Conservation (phyloP, 2,888 invertebrate species). For the Nephrotoma appendiculata region DNA sequence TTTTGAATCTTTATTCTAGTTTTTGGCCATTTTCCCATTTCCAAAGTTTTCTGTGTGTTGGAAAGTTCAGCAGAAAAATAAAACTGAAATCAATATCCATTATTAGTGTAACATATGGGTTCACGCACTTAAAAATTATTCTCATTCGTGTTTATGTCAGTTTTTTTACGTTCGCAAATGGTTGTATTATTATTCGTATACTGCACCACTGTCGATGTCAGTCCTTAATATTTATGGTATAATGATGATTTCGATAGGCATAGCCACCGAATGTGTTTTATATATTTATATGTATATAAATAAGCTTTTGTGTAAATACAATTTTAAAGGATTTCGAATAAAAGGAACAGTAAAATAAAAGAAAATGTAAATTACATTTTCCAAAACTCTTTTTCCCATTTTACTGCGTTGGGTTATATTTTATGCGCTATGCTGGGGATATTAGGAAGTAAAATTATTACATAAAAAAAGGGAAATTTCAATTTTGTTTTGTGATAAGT, state of each 20-base stretch:
- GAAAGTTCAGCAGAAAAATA: not conserved
- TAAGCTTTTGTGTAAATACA: not conserved
- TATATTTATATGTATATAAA: not conserved
- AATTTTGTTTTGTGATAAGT: not conserved
- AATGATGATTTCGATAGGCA: not conserved
- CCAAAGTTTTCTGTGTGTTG: not conserved
- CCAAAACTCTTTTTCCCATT: not conserved
- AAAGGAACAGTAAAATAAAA: not conserved
- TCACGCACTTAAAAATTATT: not conserved
- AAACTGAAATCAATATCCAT: not conserved
- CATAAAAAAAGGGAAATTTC: not conserved
- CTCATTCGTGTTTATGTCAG: not conserved
- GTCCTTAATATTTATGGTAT: not conserved
- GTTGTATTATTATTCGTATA: not conserved
- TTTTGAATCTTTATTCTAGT: not conserved
- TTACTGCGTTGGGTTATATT: not conserved
- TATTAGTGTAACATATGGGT: not conserved
- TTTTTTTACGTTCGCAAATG: not conserved
- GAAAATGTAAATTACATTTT: not conserved
- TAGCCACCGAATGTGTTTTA: not conserved
- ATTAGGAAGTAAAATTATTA: not conserved
- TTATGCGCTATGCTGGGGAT: not conserved
- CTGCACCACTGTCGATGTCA: not conserved
- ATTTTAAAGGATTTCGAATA: not conserved
- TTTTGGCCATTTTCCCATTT: not conserved